A percentile compares a stretch with the other conserved stretches of the same genome.
Conservation (phyloP, 2,888 invertebrate genomes). For the Dorcus hopei region DNA sequence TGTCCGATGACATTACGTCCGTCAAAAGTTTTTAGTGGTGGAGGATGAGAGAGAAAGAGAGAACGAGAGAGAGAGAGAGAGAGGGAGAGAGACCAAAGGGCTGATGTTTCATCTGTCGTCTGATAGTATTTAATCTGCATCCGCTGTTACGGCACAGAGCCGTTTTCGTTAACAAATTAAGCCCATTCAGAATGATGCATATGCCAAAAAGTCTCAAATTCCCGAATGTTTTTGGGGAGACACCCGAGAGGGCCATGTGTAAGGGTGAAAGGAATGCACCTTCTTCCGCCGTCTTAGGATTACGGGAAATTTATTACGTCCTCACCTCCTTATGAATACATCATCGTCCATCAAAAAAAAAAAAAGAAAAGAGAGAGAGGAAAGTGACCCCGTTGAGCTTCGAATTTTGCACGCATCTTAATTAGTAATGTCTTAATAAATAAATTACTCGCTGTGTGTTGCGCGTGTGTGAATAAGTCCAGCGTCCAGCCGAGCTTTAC, state of each 20-base stretch:
- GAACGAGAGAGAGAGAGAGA: no score
- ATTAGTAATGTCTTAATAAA: no score
- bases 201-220: constrained; percentile 4
- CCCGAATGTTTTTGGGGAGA: constrained; percentile 3
- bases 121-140: no score
- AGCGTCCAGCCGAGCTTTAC: no score
- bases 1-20: no score
- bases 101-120: no score
- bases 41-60: no score
- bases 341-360: constrained; percentile 12
- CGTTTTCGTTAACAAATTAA: constrained; percentile 8
- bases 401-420: no score
- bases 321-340: constrained; percentile 26
- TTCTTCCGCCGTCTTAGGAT: constrained; percentile 15
- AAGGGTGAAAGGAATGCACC: constrained; percentile 9
- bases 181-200: constrained; percentile 5
- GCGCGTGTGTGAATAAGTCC: no score
- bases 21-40: no score
- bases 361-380: neutral
- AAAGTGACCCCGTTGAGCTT: neutral
- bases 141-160: neutral
- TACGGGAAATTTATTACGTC: constrained; percentile 26
- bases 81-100: no score
- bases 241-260: constrained; percentile 4
- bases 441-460: no score